phyloP scores from a whole-genome alignment of 2,113 vertebrate species.

The Paradisaea rubra region DNA sequence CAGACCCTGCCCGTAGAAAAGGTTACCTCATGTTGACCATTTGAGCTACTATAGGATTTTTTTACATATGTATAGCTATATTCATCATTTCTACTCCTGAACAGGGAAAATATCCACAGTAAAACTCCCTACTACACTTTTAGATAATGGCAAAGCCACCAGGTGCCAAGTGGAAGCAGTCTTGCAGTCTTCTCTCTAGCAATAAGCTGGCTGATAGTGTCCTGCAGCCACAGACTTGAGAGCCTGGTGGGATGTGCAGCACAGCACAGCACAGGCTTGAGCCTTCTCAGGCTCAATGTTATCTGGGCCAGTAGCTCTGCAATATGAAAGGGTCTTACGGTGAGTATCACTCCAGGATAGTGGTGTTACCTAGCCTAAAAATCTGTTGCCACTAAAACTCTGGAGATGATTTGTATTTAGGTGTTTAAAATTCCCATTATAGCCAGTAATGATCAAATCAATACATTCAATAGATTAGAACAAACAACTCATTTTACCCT shows the following conservation, averaged over 20 bases:
- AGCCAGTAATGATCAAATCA: neutral
- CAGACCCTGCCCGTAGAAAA: neutral
- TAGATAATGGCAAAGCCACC: neutral
- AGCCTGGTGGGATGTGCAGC: neutral
- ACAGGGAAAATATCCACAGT: neutral
- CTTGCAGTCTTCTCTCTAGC: neutral
- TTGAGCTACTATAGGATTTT: neutral
- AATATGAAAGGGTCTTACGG: neutral
- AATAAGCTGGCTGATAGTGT: neutral
- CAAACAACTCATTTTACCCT: neutral
- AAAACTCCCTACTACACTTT: neutral
- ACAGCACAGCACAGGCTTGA: neutral
- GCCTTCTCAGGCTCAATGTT: neutral
- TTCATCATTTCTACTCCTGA: neutral
- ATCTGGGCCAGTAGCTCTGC: neutral
- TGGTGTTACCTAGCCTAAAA: neutral
- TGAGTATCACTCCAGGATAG: neutral
- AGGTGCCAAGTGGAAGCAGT: neutral
- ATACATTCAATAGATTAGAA: neutral
- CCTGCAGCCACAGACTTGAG: accelerated
- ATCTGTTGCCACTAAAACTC: neutral
- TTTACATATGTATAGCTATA: neutral
- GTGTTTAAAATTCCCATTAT: neutral
- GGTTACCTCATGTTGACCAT: neutral
- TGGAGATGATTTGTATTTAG: neutral